phyloP scores from a whole-genome alignment of 2,797 vertebrate genomes.

The Cryptoprocta ferox region DNA sequence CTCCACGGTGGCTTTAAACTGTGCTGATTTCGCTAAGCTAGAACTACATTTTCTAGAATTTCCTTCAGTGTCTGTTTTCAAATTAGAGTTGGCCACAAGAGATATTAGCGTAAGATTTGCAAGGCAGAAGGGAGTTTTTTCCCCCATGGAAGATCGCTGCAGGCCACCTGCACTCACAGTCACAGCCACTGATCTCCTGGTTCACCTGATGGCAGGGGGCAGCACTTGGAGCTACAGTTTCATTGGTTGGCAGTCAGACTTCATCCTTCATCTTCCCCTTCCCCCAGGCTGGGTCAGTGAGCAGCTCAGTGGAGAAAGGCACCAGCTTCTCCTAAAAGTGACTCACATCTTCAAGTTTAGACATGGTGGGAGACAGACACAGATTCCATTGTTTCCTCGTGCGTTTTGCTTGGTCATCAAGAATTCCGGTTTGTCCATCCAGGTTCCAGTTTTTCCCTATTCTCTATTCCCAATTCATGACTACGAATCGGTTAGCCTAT shows the following conservation, averaged over 20 bases:
- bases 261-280: not conserved
- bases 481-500: not conserved
- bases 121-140: not conserved
- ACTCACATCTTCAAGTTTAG: not conserved
- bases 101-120: not conserved
- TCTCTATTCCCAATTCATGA: not conserved
- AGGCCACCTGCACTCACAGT: not conserved
- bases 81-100: not conserved
- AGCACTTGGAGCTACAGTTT: not conserved
- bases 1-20: not conserved
- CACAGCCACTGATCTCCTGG: not conserved
- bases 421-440: not conserved
- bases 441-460: not conserved
- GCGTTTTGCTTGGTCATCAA: not conserved
- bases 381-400: not conserved
- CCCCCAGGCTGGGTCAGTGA: not conserved
- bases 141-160: not conserved
- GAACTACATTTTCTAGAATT: not conserved
- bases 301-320: not conserved
- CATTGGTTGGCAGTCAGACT: not conserved
- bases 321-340: not conserved
- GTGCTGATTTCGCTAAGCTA: not conserved
- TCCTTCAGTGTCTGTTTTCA: not conserved
- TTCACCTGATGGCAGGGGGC: not conserved
- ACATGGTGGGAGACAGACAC: not conserved